Evolutionary conservation across 2,113 vertebrate species (phyloP).

Genomic region (Scomber colias): DNA sequence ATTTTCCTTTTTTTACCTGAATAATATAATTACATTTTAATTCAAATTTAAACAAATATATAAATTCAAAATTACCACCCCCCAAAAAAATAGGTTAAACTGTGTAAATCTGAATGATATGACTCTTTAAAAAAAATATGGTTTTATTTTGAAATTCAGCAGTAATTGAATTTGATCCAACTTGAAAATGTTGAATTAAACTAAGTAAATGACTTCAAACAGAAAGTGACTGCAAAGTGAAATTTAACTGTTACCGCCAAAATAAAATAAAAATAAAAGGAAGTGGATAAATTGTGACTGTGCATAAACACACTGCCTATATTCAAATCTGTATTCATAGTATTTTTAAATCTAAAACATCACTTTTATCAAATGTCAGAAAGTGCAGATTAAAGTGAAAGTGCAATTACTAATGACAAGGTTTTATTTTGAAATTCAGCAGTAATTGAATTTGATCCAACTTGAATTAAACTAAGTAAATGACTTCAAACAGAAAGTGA

Average conservation of each 20-base stretch:
- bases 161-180: neutral
- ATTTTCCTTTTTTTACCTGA: no score
- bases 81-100: neutral
- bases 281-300: no score
- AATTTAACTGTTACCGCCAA: neutral
- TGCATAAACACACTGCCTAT: neutral
- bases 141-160: neutral
- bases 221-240: neutral
- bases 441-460: no score
- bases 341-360: neutral
- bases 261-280: neutral
- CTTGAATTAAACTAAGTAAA: no score
- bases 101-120: neutral
- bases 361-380: neutral
- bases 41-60: no score
- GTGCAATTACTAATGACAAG: constrained; percentile 13
- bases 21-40: no score
- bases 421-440: neutral
- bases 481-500: no score
- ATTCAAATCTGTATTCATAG: neutral
- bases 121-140: rapidly evolving
- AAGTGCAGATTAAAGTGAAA: neutral
- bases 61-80: no score
- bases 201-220: no score
- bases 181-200: neutral